A percentile compares a stretch with the other conserved stretches of the same genome.
Evolutionary conservation across 2,113 vertebrate species (phyloP).

Genomic region (Cebus imitator): DNA sequence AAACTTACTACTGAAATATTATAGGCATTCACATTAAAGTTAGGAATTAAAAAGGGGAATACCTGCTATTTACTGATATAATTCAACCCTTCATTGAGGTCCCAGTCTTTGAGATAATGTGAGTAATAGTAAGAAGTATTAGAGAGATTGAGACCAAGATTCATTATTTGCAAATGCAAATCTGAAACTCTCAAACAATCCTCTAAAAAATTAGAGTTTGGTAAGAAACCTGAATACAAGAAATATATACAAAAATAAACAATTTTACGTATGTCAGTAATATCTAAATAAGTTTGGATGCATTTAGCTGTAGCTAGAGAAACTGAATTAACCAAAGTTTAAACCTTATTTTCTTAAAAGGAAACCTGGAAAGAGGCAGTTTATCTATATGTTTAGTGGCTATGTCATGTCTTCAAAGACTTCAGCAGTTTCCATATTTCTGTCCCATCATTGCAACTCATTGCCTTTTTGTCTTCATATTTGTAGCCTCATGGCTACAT

Average conservation of each 20-base stretch:
- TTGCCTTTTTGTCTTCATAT: neutral
- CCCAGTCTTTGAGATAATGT: slow-evolving; percentile 1
- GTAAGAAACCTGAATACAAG: neutral
- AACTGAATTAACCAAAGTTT: neutral
- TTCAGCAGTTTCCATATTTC: neutral
- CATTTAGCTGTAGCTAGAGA: neutral
- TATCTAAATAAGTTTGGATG: neutral
- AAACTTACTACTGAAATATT: neutral
- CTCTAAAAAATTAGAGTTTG: slow-evolving; percentile 25
- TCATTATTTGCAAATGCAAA: slow-evolving; percentile 10
- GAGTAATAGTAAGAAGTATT: neutral
- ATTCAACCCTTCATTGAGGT: slow-evolving; percentile 12
- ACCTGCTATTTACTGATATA: neutral
- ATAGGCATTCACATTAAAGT: neutral
- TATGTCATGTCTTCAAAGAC: neutral
- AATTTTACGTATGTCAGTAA: neutral
- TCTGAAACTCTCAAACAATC: slow-evolving; percentile 15
- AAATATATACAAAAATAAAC: slow-evolving; percentile 16
- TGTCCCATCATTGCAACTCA: neutral
- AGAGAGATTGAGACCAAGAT: neutral
- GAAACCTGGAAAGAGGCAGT: neutral
- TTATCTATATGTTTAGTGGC: neutral
- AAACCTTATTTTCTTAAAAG: neutral
- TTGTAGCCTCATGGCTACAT: neutral
- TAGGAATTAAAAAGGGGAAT: slow-evolving; percentile 18